Percentiles rank a stretch among this genome's conserved stretches.
phyloP scores from a whole-genome alignment of 2,113 vertebrate genomes.

The Dascyllus trimaculatus region DNA sequence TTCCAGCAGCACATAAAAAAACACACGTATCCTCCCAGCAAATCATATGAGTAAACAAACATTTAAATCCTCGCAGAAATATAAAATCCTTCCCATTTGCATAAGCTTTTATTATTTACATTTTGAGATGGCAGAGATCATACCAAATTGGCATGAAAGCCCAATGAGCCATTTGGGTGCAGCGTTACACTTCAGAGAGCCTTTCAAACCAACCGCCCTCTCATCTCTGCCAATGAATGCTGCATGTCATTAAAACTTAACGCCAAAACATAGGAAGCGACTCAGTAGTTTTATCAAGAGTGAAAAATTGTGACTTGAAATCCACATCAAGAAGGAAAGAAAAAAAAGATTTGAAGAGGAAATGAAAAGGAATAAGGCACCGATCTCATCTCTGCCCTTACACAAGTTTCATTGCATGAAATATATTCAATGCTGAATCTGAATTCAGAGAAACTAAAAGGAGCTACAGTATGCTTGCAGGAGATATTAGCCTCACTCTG shows the following conservation, averaged over 20 bases:
- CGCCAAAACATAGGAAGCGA: conserved; percentile 58
- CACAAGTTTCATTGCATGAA: conserved; percentile 46
- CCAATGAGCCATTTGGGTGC: conserved; percentile 62
- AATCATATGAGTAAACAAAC: conserved; percentile 57
- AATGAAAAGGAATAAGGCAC: conserved; percentile 55
- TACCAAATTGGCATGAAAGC: conserved; percentile 74
- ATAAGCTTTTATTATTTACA: conserved; percentile 63
- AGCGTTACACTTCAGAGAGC: conserved; percentile 75
- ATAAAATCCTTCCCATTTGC: conserved; percentile 63
- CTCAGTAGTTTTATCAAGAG: conserved; percentile 65
- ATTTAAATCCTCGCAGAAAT: conserved; percentile 49
- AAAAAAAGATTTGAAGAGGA: conserved; percentile 36
- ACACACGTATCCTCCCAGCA: conserved; percentile 7
- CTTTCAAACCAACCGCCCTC: conserved; percentile 71
- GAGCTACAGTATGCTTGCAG: background rate
- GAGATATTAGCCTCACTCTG: conserved; percentile 8
- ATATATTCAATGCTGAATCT: conserved; percentile 51
- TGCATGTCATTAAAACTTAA: conserved; percentile 76
- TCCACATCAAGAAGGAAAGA: conserved; percentile 18
- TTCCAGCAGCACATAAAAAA: conserved; percentile 32
- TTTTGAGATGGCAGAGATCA: conserved; percentile 70
- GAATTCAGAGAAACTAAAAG: conserved; percentile 26
- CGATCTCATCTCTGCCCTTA: conserved; percentile 45
- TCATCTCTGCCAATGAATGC: conserved; percentile 73
- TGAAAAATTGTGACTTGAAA: conserved; percentile 63